Conservation (phyloP, 2,797 vertebrate genomes). For the Vultur gryphus region DNA sequence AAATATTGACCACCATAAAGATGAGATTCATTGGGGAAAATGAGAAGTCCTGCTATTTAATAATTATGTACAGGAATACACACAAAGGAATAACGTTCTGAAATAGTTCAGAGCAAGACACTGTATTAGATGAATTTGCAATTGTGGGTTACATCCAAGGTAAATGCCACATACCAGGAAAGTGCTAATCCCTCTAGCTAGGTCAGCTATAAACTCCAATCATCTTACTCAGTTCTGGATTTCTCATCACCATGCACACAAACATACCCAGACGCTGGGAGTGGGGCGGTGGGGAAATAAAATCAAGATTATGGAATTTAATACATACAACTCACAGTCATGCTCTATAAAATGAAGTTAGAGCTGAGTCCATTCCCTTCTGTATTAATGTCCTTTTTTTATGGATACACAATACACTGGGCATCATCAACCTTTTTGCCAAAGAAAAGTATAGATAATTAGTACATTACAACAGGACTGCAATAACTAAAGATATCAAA, state of each 20-base stretch:
- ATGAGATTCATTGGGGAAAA: not conserved
- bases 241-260: not conserved
- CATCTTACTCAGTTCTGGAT: not conserved
- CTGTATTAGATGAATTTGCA: not conserved
- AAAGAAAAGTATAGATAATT: not conserved
- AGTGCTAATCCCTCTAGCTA: not conserved
- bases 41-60: not conserved
- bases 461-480: not conserved
- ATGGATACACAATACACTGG: not conserved
- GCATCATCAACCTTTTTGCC: not conserved
- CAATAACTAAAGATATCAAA: not conserved
- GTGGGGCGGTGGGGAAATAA: not conserved
- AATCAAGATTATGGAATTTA: not conserved
- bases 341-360: not conserved
- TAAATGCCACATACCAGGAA: not conserved
- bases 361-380: not conserved
- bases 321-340: not conserved
- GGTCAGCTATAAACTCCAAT: not conserved
- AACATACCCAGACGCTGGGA: not conserved
- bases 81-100: not conserved
- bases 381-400: not conserved
- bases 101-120: not conserved
- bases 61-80: not conserved
- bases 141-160: not conserved
- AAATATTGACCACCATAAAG: not conserved